Conservation (phyloP, 2,797 vertebrate genomes). For the Melanotaenia parkinsoni region DNA sequence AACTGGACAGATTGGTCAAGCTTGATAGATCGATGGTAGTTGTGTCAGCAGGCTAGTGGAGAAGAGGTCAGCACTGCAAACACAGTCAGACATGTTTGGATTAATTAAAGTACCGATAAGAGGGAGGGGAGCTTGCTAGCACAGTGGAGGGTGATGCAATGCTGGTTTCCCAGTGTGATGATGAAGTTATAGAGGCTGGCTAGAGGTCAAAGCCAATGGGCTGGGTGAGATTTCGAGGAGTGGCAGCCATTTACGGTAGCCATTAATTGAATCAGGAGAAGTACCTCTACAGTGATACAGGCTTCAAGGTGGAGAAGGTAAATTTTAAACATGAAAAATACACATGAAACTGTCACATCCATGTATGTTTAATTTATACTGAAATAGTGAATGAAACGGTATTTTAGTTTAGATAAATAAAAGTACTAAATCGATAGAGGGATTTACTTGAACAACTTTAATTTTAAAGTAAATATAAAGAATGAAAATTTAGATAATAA, state of each 20-base stretch:
- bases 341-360: neutral
- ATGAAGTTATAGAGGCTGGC: slow-evolving; percentile 26
- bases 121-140: slow-evolving; percentile 7
- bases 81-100: slow-evolving; percentile 16
- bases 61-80: slow-evolving; percentile 39
- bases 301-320: slow-evolving; percentile 15
- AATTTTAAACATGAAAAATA: slow-evolving; percentile 33
- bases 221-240: slow-evolving; percentile 33
- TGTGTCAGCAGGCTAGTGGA: slow-evolving; percentile 39
- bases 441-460: neutral
- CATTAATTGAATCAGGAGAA: slow-evolving; percentile 24
- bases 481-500: too few species aligned
- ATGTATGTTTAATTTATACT: neutral
- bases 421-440: neutral
- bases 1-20: slow-evolving; percentile 28
- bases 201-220: slow-evolving; percentile 31
- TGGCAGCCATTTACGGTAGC: neutral
- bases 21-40: slow-evolving; percentile 32
- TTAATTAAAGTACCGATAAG: slow-evolving; percentile 31
- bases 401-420: neutral
- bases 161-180: slow-evolving; percentile 18
- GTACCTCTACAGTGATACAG: neutral
- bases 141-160: slow-evolving; percentile 9
- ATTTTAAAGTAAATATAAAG: neutral
- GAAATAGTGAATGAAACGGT: neutral